Conservation (phyloP, 2,797 vertebrate species). For the Lutjanus argentimaculatus region DNA sequence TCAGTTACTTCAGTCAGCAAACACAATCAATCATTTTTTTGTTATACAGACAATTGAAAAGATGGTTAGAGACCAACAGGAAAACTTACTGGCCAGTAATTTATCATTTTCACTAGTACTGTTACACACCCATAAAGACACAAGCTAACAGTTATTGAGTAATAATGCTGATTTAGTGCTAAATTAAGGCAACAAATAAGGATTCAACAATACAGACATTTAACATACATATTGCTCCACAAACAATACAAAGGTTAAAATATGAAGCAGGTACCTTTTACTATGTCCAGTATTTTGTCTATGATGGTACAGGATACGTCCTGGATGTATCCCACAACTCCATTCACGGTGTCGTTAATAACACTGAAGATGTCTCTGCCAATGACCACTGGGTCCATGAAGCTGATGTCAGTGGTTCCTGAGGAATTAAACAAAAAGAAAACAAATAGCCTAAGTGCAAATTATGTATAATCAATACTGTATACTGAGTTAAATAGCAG, state of each 20-base stretch:
- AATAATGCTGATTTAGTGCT: conserved; percentile 12
- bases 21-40: not conserved
- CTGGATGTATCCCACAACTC: conserved; percentile 54
- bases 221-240: not conserved
- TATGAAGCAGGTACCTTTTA: conserved; percentile 63
- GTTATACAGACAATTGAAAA: not conserved
- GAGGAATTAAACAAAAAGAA: conserved; percentile 4
- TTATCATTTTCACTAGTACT: not conserved
- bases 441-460: not conserved
- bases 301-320: conserved; percentile 50
- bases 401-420: conserved; percentile 73
- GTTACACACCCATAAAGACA: not conserved
- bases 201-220: conserved; percentile 5
- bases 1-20: conserved; percentile 7
- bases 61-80: not conserved
- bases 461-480: not conserved
- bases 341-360: conserved; percentile 51
- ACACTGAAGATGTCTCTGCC: conserved; percentile 65
- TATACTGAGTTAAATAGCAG: not conserved
- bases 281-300: conserved; percentile 64
- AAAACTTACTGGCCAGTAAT: not conserved
- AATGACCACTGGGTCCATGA: conserved; percentile 71
- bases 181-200: conserved; percentile 1
- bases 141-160: not conserved
- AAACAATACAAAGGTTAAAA: conserved; percentile 4